phyloP scores from a whole-genome alignment of 2,797 vertebrate species.

The Pampus argenteus region DNA sequence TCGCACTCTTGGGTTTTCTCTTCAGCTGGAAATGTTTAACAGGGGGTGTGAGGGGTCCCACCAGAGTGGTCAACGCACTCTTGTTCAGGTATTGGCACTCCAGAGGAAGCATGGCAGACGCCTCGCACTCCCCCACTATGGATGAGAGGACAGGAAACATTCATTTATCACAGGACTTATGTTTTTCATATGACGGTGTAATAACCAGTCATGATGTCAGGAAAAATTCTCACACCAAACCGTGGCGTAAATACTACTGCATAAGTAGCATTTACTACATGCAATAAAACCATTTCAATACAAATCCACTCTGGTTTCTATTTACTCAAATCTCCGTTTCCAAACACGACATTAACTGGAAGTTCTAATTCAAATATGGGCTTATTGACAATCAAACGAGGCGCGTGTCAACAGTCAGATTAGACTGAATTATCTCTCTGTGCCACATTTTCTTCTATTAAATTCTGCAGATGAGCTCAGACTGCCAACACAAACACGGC shows the following conservation, averaged over 20 bases:
- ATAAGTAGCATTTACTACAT: background rate
- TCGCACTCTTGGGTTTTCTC: conserved; percentile 98
- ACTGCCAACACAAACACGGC: too few relatives aligned
- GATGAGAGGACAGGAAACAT: background rate
- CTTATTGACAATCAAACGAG: too few relatives aligned
- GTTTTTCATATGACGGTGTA: too few relatives aligned
- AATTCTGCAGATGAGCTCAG: too few relatives aligned
- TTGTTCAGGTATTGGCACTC: conserved; percentile 99
- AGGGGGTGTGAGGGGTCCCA: conserved; percentile 95
- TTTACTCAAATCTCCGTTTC: background rate
- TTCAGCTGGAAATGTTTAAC: conserved; percentile 99
- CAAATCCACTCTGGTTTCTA: background rate
- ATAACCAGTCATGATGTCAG: background rate
- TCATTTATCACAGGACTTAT: background rate
- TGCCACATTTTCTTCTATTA: too few relatives aligned
- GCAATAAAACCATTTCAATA: background rate
- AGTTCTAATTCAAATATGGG: too few relatives aligned
- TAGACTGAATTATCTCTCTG: too few relatives aligned
- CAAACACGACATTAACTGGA: too few relatives aligned
- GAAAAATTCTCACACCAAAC: too few relatives aligned
- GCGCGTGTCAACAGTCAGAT: too few relatives aligned
- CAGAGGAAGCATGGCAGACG: conserved; percentile 95
- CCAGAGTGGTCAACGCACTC: conserved; percentile 94
- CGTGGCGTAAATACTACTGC: too few relatives aligned
- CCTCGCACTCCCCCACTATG: conserved; percentile 96